phyloP scores from a whole-genome alignment of 1,140 invertebrate species.

The Drosophila littoralis region DNA sequence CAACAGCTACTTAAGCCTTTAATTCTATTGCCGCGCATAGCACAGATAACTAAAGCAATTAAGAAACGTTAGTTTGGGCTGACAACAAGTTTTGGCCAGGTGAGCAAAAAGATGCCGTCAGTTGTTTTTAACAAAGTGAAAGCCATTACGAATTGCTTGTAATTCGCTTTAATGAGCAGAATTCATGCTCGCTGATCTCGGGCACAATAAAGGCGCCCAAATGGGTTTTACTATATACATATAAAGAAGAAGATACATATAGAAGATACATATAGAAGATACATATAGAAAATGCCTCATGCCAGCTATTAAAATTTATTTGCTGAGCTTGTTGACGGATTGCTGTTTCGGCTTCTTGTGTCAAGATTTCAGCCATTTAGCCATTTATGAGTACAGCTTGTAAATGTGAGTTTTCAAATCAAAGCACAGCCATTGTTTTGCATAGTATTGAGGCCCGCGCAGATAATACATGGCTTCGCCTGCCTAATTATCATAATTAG shows the following conservation, averaged over 20 bases:
- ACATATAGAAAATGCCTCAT: too few species aligned
- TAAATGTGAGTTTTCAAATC: slow-evolving; percentile 42
- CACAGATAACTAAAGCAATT: neutral
- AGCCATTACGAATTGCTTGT: slow-evolving; percentile 18
- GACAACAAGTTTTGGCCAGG: neutral
- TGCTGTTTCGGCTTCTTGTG: neutral
- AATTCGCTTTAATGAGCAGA: slow-evolving; percentile 23
- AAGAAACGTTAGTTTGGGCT: neutral
- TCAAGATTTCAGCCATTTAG: neutral
- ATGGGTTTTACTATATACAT: too few species aligned
- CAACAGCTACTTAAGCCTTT: neutral
- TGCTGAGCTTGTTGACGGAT: neutral
- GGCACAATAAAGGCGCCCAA: neutral
- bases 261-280: too few species aligned
- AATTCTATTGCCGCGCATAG: too few species aligned
- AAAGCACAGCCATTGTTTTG: slow-evolving; percentile 68
- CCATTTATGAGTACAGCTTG: slow-evolving; percentile 1
- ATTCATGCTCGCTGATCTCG: slow-evolving; percentile 30
- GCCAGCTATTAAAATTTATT: too few species aligned
- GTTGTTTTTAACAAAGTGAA: slow-evolving; percentile 26
- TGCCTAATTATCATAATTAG: slow-evolving; percentile 74
- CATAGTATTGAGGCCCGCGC: slow-evolving; percentile 36
- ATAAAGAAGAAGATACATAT: too few species aligned
- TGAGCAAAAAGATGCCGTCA: slow-evolving; percentile 26
- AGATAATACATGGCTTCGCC: slow-evolving; percentile 32